phyloP scores from a whole-genome alignment of 2,797 vertebrate species.

The Erithacus rubecula region DNA sequence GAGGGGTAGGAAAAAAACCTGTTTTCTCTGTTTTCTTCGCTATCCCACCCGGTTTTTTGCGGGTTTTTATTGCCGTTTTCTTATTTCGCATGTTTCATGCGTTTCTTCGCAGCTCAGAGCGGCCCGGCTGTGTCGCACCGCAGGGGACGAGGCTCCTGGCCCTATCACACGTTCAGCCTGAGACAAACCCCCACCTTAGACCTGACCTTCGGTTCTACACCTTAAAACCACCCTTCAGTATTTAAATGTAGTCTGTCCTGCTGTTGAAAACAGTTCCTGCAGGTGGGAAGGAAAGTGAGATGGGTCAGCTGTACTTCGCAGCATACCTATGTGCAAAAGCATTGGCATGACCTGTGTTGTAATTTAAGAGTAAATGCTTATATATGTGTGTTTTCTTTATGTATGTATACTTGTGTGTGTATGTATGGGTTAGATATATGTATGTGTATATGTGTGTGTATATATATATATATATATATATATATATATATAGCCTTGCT shows the following conservation, averaged over 20 bases:
- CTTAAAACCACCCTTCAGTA: rapidly evolving
- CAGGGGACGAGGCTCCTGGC: background rate
- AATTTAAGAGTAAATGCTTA: background rate
- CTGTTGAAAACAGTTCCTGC: background rate
- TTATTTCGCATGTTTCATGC: background rate
- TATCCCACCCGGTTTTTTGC: background rate
- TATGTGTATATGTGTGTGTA: rapidly evolving
- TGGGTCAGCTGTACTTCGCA: background rate
- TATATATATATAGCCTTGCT: background rate
- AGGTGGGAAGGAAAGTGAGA: background rate
- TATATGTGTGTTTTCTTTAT: too few relatives aligned
- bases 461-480: too few relatives aligned
- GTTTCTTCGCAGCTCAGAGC: background rate
- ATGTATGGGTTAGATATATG: too few relatives aligned
- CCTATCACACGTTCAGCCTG: background rate
- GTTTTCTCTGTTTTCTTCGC: background rate
- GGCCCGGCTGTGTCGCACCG: background rate
- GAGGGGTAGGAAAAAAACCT: background rate
- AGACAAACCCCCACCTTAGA: too few relatives aligned
- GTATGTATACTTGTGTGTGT: background rate
- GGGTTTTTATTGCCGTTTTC: background rate
- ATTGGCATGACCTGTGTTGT: background rate
- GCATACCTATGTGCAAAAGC: background rate
- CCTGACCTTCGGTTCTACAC: background rate
- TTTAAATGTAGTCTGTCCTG: rapidly evolving